These are phyloP conservation scores for Tineola bisselliella DNA, from an alignment of 2,888 invertebrate species.

Conservation along the genomic window DNA sequence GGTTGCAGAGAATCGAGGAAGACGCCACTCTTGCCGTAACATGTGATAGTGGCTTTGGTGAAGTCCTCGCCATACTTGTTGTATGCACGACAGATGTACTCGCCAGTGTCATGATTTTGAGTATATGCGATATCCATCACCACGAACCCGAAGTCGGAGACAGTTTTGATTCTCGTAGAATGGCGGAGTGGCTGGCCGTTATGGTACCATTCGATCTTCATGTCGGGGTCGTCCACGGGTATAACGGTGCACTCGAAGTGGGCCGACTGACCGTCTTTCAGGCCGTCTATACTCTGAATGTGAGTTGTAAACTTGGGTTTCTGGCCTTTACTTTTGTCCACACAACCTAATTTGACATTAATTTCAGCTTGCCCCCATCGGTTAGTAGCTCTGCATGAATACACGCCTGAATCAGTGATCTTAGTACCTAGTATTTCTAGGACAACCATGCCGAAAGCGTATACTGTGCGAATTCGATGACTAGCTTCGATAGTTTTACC, in stretches of 20 bases:
- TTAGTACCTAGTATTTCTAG: slow-evolving; percentile 95
- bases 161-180: slow-evolving; percentile 90
- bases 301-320: slow-evolving; percentile 90
- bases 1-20: slow-evolving; percentile 91
- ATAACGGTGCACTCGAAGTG: slow-evolving; percentile 95
- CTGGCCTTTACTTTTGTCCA: slow-evolving; percentile 85
- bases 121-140: slow-evolving; percentile 94
- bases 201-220: slow-evolving; percentile 97
- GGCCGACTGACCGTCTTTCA: slow-evolving; percentile 92
- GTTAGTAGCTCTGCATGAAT: slow-evolving; percentile 89
- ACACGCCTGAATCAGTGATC: slow-evolving; percentile 90
- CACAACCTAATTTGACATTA: slow-evolving; percentile 82
- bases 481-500: slow-evolving; percentile 88
- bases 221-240: slow-evolving; percentile 92
- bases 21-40: slow-evolving; percentile 86
- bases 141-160: slow-evolving; percentile 95
- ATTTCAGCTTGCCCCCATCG: slow-evolving; percentile 90
- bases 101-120: slow-evolving; percentile 91
- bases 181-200: slow-evolving; percentile 90
- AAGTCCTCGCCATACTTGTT: slow-evolving; percentile 92
- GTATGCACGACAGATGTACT: slow-evolving; percentile 91
- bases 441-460: slow-evolving; percentile 97
- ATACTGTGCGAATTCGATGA: slow-evolving; percentile 90
- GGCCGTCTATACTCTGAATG: slow-evolving; percentile 81
- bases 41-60: slow-evolving; percentile 85